phyloP scores from a whole-genome alignment of 1,140 invertebrate genomes.

The Drosophila aff. region DNA sequence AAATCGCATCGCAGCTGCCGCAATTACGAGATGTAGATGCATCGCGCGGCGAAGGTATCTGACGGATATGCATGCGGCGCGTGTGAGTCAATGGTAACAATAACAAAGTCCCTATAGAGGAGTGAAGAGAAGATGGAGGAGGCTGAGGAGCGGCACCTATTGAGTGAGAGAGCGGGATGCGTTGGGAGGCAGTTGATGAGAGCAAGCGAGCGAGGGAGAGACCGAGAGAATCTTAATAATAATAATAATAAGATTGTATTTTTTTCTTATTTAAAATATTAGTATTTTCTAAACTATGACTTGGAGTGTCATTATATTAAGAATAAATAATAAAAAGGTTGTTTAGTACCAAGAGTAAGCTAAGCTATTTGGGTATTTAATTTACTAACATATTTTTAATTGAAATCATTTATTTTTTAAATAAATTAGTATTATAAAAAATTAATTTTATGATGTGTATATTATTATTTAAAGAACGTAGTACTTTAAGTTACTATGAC shows the following conservation, averaged over 20 bases:
- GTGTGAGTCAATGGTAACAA: slow-evolving; percentile 66
- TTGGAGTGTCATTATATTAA: too few relatives aligned
- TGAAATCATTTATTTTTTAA: too few relatives aligned
- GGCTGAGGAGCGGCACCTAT: slow-evolving; percentile 8
- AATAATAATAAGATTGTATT: background rate
- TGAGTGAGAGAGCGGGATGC: slow-evolving; percentile 44
- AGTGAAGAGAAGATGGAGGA: background rate
- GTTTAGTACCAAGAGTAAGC: too few relatives aligned
- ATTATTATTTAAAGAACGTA: too few relatives aligned
- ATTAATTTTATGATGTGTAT: too few relatives aligned
- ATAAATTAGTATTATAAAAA: too few relatives aligned
- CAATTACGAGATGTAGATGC: slow-evolving; percentile 66
- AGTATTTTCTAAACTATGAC: too few relatives aligned
- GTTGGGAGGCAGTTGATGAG: background rate
- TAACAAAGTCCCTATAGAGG: slow-evolving; percentile 39
- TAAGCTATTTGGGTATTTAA: too few relatives aligned
- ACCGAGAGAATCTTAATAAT: background rate
- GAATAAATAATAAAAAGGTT: too few relatives aligned
- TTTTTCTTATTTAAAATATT: too few relatives aligned
- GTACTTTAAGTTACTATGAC: too few relatives aligned
- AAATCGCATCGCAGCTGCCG: slow-evolving; percentile 75
- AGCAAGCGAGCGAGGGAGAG: background rate
- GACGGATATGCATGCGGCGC: slow-evolving; percentile 69
- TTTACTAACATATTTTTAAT: too few relatives aligned
- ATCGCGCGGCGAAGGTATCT: slow-evolving; percentile 68